A percentile compares a stretch with the other conserved stretches of the same genome.
Evolutionary conservation across 2,113 vertebrate species (phyloP).

Genomic region (Alligator sinensis): DNA sequence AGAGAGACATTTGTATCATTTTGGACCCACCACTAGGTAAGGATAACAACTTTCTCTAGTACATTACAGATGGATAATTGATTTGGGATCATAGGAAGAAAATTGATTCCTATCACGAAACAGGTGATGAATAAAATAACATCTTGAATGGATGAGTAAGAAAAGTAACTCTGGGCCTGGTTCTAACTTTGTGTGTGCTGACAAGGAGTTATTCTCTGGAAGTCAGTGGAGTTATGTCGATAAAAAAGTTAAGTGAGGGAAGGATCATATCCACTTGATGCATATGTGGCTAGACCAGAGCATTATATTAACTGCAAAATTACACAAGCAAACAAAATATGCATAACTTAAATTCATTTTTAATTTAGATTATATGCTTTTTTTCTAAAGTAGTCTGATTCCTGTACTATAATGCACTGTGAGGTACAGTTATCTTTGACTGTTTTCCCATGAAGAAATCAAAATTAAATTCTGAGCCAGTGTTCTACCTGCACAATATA

Average conservation of each 20-base stretch:
- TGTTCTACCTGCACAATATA: constrained; percentile 49
- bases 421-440: background rate
- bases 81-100: constrained; percentile 60
- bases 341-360: background rate
- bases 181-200: background rate
- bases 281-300: background rate
- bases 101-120: constrained; percentile 33
- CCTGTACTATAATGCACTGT: background rate
- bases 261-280: background rate
- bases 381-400: constrained; percentile 44
- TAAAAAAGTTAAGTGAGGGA: background rate
- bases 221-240: background rate
- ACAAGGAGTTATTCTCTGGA: background rate
- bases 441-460: constrained; percentile 23
- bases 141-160: constrained; percentile 23
- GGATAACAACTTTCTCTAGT: constrained; percentile 55
- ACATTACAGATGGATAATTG: constrained; percentile 10
- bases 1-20: constrained; percentile 51
- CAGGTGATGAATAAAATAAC: background rate
- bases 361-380: background rate
- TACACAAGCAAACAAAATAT: background rate
- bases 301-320: background rate
- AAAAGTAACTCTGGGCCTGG: background rate
- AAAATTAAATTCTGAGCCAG: constrained; percentile 35
- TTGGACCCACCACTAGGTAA: constrained; percentile 29